Evolutionary conservation across 2,797 vertebrate species (phyloP).

Genomic region (Enteromius mattozi): DNA sequence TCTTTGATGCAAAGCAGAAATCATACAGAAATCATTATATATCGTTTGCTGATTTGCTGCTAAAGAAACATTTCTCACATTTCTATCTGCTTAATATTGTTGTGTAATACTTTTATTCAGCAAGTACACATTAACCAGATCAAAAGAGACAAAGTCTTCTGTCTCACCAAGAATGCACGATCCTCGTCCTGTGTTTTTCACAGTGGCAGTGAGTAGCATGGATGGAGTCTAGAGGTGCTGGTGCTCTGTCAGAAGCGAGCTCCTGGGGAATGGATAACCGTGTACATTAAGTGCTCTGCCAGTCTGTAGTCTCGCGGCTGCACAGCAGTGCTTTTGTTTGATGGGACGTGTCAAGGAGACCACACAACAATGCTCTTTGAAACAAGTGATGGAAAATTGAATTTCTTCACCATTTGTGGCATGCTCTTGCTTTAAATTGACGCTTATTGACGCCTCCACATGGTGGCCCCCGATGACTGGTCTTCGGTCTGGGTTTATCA

Average conservation of each 20-base stretch:
- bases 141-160: too few species aligned
- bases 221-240: constrained; percentile 23
- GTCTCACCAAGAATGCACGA: background rate
- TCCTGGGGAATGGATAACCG: constrained; percentile 43
- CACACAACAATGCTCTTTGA: constrained; percentile 71
- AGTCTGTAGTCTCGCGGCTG: constrained; percentile 69
- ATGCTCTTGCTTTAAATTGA: constrained; percentile 69
- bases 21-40: background rate
- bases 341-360: constrained; percentile 71
- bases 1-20: too few species aligned
- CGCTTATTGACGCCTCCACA: constrained; percentile 68
- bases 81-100: background rate
- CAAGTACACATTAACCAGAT: background rate
- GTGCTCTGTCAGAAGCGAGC: constrained; percentile 34
- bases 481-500: constrained; percentile 65
- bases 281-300: constrained; percentile 62
- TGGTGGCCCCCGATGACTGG: constrained; percentile 63
- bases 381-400: constrained; percentile 77
- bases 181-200: constrained; percentile 1
- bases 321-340: constrained; percentile 75
- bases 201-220: constrained; percentile 7
- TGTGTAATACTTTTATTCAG: background rate
- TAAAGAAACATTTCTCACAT: background rate
- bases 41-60: background rate
- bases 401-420: constrained; percentile 72